These are phyloP conservation scores for Iphiclides podalirius DNA, from an alignment of 2,888 invertebrate genomes.

Conservation along the genomic window DNA sequence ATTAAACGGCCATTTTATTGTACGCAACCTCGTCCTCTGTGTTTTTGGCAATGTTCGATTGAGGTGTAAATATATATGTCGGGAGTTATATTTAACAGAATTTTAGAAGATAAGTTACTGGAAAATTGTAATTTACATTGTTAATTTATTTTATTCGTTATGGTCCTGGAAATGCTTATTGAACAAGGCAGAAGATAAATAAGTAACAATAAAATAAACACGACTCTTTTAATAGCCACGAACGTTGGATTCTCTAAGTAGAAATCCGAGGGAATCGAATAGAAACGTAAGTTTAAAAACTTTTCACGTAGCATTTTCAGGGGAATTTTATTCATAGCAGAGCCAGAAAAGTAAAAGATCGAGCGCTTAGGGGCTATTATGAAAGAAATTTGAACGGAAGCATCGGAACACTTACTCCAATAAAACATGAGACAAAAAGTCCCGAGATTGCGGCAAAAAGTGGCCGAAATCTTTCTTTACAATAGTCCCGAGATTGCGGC, in stretches of 20 bases:
- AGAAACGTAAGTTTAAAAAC: too few species aligned
- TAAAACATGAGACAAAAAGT: constrained; percentile 13
- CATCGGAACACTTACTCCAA: constrained; percentile 1
- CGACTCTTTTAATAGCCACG: too few species aligned
- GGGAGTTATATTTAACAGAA: too few species aligned
- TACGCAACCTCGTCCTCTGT: constrained; percentile 1
- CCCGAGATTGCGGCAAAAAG: constrained; percentile 3
- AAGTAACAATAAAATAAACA: too few species aligned
- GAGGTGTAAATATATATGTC: not conserved
- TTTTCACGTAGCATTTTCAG: too few species aligned
- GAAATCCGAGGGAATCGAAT: too few species aligned
- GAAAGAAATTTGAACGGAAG: not conserved
- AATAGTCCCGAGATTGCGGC: constrained; percentile 3
- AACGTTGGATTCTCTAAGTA: too few species aligned
- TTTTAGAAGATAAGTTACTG: not conserved
- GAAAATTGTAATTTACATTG: too few species aligned
- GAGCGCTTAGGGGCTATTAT: not conserved
- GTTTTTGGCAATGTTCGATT: not conserved
- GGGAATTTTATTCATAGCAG: not conserved
- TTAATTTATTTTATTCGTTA: too few species aligned
- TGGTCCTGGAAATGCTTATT: too few species aligned
- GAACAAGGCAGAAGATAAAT: too few species aligned
- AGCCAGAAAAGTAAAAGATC: not conserved
- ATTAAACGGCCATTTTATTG: constrained; percentile 9
- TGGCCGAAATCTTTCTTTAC: constrained; percentile 5